Percentiles rank a stretch among this genome's conserved stretches.
Conservation (phyloP, 2,888 invertebrate species). For the Lysandra coridon region DNA sequence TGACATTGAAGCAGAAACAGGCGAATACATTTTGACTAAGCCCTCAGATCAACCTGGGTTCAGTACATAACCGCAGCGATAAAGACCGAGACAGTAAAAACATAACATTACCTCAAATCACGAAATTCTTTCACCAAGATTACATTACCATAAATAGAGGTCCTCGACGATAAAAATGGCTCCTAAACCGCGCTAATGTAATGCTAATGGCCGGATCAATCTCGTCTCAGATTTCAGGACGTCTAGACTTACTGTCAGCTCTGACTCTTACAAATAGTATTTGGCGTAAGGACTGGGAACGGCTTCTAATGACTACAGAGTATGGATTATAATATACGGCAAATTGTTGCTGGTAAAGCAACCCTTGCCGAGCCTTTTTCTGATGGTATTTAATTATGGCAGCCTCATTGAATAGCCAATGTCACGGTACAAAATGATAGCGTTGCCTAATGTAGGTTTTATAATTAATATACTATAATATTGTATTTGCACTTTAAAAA, state of each 20-base stretch:
- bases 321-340: neutral
- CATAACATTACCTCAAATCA: neutral
- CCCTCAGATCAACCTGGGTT: neutral
- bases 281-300: neutral
- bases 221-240: constrained; percentile 47
- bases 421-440: too few relatives aligned
- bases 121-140: constrained; percentile 12
- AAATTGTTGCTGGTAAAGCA: neutral
- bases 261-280: constrained; percentile 47
- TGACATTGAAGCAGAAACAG: too few relatives aligned
- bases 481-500: too few relatives aligned
- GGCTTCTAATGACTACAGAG: neutral
- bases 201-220: constrained; percentile 64
- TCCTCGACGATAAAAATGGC: neutral
- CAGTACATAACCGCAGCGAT: neutral
- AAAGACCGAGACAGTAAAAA: neutral
- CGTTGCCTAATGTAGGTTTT: too few relatives aligned
- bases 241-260: constrained; percentile 47
- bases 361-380: neutral
- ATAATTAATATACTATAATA: too few relatives aligned
- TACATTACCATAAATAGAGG: constrained; percentile 13
- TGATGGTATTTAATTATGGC: too few relatives aligned
- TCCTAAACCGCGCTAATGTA: constrained; percentile 39
- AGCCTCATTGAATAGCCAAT: too few relatives aligned
- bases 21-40: too few relatives aligned